Conservation (phyloP, 2,888 invertebrate species). For the Desoria tigrina region DNA sequence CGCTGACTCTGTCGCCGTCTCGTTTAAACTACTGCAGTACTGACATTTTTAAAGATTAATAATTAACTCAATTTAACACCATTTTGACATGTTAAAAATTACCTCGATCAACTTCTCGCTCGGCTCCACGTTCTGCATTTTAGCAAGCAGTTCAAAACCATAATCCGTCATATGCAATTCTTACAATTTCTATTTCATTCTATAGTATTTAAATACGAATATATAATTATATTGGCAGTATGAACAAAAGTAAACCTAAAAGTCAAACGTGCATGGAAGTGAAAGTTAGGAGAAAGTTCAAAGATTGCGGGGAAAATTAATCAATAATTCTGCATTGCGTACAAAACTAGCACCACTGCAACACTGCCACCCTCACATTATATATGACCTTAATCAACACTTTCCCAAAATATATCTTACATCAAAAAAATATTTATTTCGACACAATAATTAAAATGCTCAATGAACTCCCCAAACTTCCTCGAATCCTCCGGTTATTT, state of each 20-base stretch:
- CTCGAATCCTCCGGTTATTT: slow-evolving; percentile 91
- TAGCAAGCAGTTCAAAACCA: background rate
- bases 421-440: too few relatives aligned
- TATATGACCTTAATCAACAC: slow-evolving; percentile 17
- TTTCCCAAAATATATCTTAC: too few relatives aligned
- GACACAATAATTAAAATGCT: slow-evolving; percentile 39
- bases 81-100: too few relatives aligned
- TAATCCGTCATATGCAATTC: background rate
- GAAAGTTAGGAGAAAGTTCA: slow-evolving; percentile 10
- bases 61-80: slow-evolving; percentile 4
- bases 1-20: slow-evolving; percentile 43
- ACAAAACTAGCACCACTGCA: slow-evolving; percentile 9
- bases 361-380: too few relatives aligned
- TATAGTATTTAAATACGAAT: too few relatives aligned
- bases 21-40: slow-evolving; percentile 37
- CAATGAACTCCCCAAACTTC: slow-evolving; percentile 82
- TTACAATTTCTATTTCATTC: too few relatives aligned
- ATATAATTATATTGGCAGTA: too few relatives aligned
- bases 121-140: slow-evolving; percentile 41
- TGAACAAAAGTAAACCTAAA: background rate
- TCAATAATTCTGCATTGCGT: slow-evolving; percentile 50
- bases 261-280: slow-evolving; percentile 1
- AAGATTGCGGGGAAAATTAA: slow-evolving; percentile 40
- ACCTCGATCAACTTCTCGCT: slow-evolving; percentile 41
- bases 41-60: slow-evolving; percentile 10